phyloP scores from a whole-genome alignment of 2,113 vertebrate species.

The Candoia aspera region DNA sequence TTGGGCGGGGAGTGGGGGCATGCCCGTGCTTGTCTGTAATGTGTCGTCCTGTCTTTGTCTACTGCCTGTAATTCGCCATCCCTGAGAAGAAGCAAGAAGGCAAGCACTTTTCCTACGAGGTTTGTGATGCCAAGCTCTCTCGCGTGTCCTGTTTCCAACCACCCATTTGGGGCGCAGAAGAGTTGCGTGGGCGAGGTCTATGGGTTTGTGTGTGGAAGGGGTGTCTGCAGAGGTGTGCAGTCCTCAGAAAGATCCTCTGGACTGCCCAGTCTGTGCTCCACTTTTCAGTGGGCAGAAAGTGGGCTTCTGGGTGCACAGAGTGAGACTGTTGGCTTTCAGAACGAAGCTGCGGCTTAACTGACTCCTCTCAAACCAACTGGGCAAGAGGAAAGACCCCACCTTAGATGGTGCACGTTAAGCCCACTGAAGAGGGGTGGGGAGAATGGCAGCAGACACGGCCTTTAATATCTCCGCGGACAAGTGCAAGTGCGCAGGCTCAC shows the following conservation, averaged over 20 bases:
- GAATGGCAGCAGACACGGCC: neutral
- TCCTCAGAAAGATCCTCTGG: conserved; percentile 24
- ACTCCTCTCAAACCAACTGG: neutral
- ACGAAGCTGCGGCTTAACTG: neutral
- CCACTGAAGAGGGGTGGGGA: neutral
- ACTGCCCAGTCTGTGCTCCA: conserved; percentile 25
- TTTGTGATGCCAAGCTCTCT: conserved; percentile 83
- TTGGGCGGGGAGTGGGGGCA: neutral
- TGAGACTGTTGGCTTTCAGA: neutral
- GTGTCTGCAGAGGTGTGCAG: conserved; percentile 26
- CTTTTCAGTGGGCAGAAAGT: conserved; percentile 21
- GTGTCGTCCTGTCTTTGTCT: conserved; percentile 80
- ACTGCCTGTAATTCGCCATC: conserved; percentile 75
- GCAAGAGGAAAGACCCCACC: neutral
- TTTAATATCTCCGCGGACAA: neutral
- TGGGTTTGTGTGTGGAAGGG: conserved; percentile 30
- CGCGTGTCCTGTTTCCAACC: conserved; percentile 52
- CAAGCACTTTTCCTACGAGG: conserved; percentile 98
- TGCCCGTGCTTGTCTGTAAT: conserved; percentile 81
- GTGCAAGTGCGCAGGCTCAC: neutral
- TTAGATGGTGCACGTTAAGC: neutral
- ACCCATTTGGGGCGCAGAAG: conserved; percentile 32
- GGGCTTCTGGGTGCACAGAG: neutral
- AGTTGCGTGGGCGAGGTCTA: conserved; percentile 40
- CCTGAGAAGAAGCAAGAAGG: conserved; percentile 95